Percentiles rank a stretch among this genome's conserved stretches.
phyloP scores from a whole-genome alignment of 2,888 invertebrate genomes.

The Andrena marginata region DNA sequence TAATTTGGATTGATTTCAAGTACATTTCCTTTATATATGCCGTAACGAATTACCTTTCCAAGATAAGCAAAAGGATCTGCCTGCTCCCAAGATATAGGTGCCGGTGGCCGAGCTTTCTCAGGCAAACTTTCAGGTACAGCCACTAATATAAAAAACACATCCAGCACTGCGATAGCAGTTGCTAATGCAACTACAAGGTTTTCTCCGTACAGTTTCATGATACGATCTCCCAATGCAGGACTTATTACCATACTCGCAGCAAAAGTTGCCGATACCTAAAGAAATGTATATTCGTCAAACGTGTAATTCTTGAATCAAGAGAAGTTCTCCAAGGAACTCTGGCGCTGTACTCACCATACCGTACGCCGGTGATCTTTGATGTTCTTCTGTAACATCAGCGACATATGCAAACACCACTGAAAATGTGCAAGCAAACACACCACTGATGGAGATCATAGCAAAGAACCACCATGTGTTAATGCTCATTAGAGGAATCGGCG shows the following conservation, averaged over 20 bases:
- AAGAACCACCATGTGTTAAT: slow-evolving; percentile 99
- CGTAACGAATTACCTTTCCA: slow-evolving; percentile 81
- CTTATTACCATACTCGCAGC: slow-evolving; percentile 99
- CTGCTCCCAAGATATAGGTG: slow-evolving; percentile 98
- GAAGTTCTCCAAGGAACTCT: neutral
- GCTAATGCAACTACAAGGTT: slow-evolving; percentile 93
- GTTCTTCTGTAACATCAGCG: slow-evolving; percentile 99
- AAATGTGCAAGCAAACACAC: slow-evolving; percentile 99
- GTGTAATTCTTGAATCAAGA: neutral
- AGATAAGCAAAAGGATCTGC: slow-evolving; percentile 96
- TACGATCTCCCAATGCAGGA: slow-evolving; percentile 96
- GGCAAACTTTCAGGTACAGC: slow-evolving; percentile 99
- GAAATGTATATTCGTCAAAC: slow-evolving; percentile 22
- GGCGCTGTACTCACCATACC: slow-evolving; percentile 90
- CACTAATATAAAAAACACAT: slow-evolving; percentile 99
- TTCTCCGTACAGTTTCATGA: slow-evolving; percentile 93
- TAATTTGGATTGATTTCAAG: slow-evolving; percentile 48
- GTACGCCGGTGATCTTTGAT: slow-evolving; percentile 97
- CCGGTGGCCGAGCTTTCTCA: slow-evolving; percentile 92
- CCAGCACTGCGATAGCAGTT: slow-evolving; percentile 97
- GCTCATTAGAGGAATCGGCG: slow-evolving; percentile 99
- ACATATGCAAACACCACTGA: slow-evolving; percentile 99
- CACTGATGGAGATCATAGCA: slow-evolving; percentile 99
- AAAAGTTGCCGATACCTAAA: slow-evolving; percentile 96
- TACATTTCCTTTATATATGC: slow-evolving; percentile 23